Evolutionary conservation across 1,140 invertebrate species (phyloP).

Genomic region (Neotoxoptera formosana): DNA sequence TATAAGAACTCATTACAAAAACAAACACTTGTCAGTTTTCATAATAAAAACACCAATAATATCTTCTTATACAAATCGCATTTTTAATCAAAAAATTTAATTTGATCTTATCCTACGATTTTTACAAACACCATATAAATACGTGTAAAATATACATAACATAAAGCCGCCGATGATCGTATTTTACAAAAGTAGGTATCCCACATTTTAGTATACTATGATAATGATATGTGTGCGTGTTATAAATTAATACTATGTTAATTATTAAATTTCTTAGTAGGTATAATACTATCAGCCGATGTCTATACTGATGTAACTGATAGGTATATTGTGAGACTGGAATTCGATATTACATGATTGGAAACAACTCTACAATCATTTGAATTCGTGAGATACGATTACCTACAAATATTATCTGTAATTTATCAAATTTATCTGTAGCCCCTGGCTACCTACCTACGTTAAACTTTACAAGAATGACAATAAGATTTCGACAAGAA

Average conservation of each 20-base stretch:
- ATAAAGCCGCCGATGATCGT: neutral
- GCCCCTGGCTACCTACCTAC: neutral
- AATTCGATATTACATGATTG: constrained; percentile 9
- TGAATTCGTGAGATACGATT: neutral
- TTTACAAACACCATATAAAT: neutral
- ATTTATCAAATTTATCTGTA: neutral
- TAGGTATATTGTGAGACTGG: neutral
- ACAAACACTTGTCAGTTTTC: neutral
- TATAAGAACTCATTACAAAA: neutral
- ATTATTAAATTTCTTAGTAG: neutral
- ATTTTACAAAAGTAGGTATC: neutral
- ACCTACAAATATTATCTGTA: neutral
- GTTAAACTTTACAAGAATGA: neutral
- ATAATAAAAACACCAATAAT: neutral
- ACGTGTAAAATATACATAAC: neutral
- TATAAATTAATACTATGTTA: neutral
- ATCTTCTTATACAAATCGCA: neutral
- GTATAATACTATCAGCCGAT: neutral
- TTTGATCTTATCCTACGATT: neutral
- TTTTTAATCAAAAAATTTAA: neutral
- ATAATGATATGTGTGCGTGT: neutral
- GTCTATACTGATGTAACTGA: neutral
- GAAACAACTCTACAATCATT: neutral
- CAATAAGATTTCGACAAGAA: neutral
- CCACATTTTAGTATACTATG: neutral